Evolutionary conservation across 2,113 vertebrate genomes (phyloP), one percentile per base, ranked within the genome.

Genomic region (Syngnathus typhle): DNA sequence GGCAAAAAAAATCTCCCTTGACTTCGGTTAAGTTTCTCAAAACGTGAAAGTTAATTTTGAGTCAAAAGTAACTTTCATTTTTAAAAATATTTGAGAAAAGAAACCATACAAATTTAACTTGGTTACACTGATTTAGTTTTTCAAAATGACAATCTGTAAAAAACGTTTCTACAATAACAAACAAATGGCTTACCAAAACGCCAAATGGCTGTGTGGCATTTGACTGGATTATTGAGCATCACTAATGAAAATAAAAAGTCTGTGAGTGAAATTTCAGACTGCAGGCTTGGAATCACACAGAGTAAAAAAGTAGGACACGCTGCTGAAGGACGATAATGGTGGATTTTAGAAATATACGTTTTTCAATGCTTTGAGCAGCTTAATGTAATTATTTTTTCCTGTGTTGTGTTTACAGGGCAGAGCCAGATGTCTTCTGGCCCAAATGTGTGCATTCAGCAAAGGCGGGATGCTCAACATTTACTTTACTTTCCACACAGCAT

Each of bases 401-500:
- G 11, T 15, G 23, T 44, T 62, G n/a, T 13, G 6, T 62, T 62
- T 23, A 7, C 39, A 41, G 10, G 36, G 18, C 32, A 32, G 58
- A 43, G 18, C 16, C 12, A 38, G 21, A 55, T 32, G 51, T 76
- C 55, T 54, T 67, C 21, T 44, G 11, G n/a, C 60, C 23, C 12
- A 44, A 21, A 62, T 62, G 16, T 23, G 21, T 62, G 21, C 41
- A 43, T 44, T 44, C 9, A 43, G 19, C 60, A 44, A 62, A 62
- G 21, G 43, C 15, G 60, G 60, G n/a, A 54, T 19, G 21, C 44
- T 36, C 18, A 2, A 32, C 27, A 32, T 32, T 32, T 32, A 32
- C 27, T 87, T 90, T 82, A 81, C 73, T 67, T 64, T 75, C 84
- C 76, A 85, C 74, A 41, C 60, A 71, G 55, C 75, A 69, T 81